phyloP scores from a whole-genome alignment of 2,797 vertebrate species.

The Melopsittacus undulatus region DNA sequence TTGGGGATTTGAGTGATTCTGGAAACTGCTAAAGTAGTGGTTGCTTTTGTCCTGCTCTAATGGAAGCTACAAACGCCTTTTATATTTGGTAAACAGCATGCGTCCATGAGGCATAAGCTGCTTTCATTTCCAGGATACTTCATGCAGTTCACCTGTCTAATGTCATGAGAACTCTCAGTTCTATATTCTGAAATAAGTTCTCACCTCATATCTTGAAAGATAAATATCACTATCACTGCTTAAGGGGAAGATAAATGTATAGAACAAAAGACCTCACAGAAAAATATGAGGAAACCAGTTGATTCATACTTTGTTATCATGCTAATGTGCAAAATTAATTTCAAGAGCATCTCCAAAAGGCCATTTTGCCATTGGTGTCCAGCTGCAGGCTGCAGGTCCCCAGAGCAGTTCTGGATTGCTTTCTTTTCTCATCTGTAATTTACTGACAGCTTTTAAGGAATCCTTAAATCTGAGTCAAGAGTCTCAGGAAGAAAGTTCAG shows the following conservation, averaged over 20 bases:
- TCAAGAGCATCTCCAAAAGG: not conserved
- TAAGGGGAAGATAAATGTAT: not conserved
- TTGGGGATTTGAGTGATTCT: not conserved
- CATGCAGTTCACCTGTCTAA: not conserved
- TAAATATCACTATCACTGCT: not conserved
- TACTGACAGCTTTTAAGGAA: not conserved
- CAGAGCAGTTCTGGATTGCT: not conserved
- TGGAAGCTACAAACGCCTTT: not conserved
- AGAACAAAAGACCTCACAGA: not conserved
- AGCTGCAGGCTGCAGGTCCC: not conserved
- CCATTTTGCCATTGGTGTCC: not conserved
- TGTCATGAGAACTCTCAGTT: not conserved
- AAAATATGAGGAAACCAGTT: not conserved
- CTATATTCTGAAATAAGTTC: not conserved
- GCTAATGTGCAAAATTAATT: not conserved
- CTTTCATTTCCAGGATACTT: not conserved
- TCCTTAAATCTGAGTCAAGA: not conserved
- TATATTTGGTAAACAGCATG: not conserved
- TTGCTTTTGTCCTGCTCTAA: not conserved
- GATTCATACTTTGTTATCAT: not conserved
- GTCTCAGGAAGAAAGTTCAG: not conserved
- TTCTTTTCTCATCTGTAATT: not conserved
- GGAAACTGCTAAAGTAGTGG: not conserved
- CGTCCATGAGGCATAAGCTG: not conserved
- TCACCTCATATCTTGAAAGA: not conserved